Evolutionary conservation across 2,797 vertebrate genomes (phyloP), one percentile per base, ranked within the genome.

Genomic region (Sternarchorhynchus goeldii): DNA sequence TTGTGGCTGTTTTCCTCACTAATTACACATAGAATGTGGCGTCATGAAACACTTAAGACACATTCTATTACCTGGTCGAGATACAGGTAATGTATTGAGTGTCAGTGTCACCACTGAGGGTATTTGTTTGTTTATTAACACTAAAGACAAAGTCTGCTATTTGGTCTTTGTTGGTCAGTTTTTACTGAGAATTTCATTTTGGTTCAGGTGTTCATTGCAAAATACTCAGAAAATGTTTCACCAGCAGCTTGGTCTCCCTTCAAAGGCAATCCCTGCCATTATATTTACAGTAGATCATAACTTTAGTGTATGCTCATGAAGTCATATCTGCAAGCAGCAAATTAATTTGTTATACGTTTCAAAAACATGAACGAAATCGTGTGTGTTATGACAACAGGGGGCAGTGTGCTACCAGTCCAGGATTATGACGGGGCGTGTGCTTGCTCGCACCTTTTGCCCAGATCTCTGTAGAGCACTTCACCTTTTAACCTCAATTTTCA

Each of bases 1-100:
- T 32, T 25, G 34, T 39, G 34, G 39, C 63, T 73, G 81, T 55
- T 69, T 66, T 32, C 56, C 74, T 85, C 10, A 87, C 86, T 82
- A 64, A 84, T 87, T 87, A 73, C 78, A 84, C 79, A 85, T 74
- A 76, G 41, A 21, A 25, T 53, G 21, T 32, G 21, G 66, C 59
- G 1, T 55, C 67, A 59, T 72, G 17, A 66, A 65, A 60, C 29
- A 39, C 32, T 64, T 14, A 8, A 53, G 7, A 55, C 72, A 56
- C 53, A 7, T 45, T 71, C 67, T 76, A 10, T 21, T 45, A 21
- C 64, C 36, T 39, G 18, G n/a, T 21, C 55, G 29, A 8, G 31
- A 58, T 65, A 6, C 60, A 81, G 79, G 73, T 83, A 78, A 78
- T 58, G 82, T 81, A 64, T 70, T 17, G n/a, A 62, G 41, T 68